Evolutionary conservation across 2,113 vertebrate genomes (phyloP).

Genomic region (Hippocampus zosterae): DNA sequence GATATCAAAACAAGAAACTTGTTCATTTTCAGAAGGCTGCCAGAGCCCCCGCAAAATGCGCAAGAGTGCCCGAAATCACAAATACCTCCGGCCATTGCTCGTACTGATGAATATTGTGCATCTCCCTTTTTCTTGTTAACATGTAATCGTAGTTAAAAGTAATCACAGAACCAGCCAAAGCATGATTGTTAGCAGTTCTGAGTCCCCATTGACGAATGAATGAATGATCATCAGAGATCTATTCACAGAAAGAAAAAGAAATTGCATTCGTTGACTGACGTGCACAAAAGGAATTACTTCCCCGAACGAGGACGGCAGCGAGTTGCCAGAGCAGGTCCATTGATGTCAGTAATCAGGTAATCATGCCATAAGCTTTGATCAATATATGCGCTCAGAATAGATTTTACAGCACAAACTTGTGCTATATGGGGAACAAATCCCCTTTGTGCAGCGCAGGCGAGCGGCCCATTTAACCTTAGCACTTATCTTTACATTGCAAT

Average conservation of each 20-base stretch:
- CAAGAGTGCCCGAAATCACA: background rate
- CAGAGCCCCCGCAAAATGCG: background rate
- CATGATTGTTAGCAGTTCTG: background rate
- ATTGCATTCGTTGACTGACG: slow-evolving; percentile 21
- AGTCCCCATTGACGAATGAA: slow-evolving; percentile 7
- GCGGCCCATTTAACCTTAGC: slow-evolving; percentile 14
- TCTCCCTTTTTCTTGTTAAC: slow-evolving; percentile 1
- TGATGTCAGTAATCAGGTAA: slow-evolving; percentile 44
- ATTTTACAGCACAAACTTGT: slow-evolving; percentile 24
- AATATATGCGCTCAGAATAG: slow-evolving; percentile 47
- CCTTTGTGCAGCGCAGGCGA: background rate
- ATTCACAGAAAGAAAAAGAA: slow-evolving; percentile 22
- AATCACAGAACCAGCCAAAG: background rate
- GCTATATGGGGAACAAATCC: background rate
- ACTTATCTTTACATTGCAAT: slow-evolving; percentile 35
- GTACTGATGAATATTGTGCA: slow-evolving; percentile 4
- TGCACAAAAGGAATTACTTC: slow-evolving; percentile 15
- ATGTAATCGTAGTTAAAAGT: background rate
- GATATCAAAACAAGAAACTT: slow-evolving; percentile 12
- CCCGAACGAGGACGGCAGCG: slow-evolving; percentile 6
- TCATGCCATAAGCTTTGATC: slow-evolving; percentile 56
- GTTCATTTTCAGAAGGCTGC: slow-evolving; percentile 22
- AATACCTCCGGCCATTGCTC: slow-evolving; percentile 3
- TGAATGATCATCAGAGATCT: slow-evolving; percentile 14
- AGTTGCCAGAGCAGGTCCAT: slow-evolving; percentile 28